A percentile compares a stretch with the other conserved stretches of the same genome.
Conservation (phyloP, 1,140 invertebrate genomes). For the Drosophila gunungcola region DNA sequence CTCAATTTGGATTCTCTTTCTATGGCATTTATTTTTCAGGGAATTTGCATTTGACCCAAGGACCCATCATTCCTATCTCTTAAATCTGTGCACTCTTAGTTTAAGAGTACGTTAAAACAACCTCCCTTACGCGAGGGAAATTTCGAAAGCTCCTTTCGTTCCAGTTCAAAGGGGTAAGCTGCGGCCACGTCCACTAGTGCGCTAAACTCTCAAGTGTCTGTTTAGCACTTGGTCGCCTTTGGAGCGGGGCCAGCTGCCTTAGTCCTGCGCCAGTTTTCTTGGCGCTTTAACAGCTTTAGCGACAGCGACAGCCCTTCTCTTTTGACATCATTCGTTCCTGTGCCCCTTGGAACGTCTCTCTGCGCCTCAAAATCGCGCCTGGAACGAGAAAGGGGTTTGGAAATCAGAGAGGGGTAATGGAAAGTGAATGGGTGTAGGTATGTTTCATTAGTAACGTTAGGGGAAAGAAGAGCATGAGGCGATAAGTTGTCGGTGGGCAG, state of each 20-base stretch:
- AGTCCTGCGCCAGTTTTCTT: not conserved
- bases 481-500: no score
- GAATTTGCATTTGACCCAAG: not conserved
- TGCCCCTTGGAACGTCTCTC: not conserved
- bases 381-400: not conserved
- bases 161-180: not conserved
- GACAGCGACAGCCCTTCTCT: constrained; percentile 1
- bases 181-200: not conserved
- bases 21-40: no score
- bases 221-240: not conserved
- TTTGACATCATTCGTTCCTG: not conserved
- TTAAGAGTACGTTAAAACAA: constrained; percentile 1
- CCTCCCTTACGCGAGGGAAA: not conserved
- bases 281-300: no score
- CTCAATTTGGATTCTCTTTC: not conserved
- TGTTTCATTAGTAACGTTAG: constrained; percentile 1
- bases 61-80: not conserved
- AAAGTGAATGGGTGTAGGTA: not conserved
- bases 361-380: not conserved
- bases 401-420: constrained; percentile 3
- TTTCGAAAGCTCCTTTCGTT: not conserved
- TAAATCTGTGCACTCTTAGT: not conserved
- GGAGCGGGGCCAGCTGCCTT: not conserved
- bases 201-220: not conserved
- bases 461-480: no score